These are phyloP conservation scores for Catharus minimus DNA, from an alignment of 2,113 vertebrate genomes.

Conservation along the genomic window DNA sequence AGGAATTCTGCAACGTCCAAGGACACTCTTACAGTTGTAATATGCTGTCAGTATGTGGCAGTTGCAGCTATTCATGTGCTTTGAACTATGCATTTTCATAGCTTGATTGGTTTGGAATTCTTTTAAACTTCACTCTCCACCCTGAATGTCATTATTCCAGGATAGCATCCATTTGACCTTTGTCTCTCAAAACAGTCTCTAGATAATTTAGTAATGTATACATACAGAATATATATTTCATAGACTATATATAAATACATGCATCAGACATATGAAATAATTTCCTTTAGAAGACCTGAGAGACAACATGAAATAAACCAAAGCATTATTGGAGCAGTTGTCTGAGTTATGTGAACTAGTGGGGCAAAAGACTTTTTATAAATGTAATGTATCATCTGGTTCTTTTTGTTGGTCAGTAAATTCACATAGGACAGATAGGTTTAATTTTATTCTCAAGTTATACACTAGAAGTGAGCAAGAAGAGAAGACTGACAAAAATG, in stretches of 20 bases:
- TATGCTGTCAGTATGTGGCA: neutral
- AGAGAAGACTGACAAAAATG: neutral
- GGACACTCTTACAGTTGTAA: neutral
- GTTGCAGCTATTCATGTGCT: neutral
- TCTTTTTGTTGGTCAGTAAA: neutral
- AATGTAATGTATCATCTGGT: neutral
- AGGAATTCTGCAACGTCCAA: neutral
- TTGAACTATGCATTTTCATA: neutral
- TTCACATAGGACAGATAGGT: fast-evolving
- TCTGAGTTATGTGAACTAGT: neutral
- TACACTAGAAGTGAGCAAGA: neutral
- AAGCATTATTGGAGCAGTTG: neutral
- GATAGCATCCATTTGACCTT: neutral
- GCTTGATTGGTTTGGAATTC: neutral
- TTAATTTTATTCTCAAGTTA: neutral
- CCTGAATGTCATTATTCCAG: neutral
- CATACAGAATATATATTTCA: neutral
- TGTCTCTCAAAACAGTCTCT: neutral
- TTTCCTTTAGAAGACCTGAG: neutral
- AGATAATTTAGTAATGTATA: neutral
- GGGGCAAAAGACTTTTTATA: neutral
- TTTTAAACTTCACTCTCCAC: neutral
- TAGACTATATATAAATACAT: neutral
- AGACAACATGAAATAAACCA: neutral
- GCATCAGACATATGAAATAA: neutral